Evolutionary conservation across 2,797 vertebrate species (phyloP).

Genomic region (Aotus griseimembra): DNA sequence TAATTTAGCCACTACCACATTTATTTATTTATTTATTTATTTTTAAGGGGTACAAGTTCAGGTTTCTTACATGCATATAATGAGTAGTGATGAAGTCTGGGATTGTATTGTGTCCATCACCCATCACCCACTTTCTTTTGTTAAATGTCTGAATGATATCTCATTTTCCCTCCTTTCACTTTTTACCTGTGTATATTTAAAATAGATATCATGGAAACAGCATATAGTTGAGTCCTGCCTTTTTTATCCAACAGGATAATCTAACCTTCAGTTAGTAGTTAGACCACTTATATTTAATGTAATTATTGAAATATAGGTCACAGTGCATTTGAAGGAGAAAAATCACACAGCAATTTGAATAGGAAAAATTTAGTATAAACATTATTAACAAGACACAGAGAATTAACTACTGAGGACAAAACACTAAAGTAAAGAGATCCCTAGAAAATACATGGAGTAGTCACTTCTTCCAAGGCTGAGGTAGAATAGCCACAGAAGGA

Average conservation of each 20-base stretch:
- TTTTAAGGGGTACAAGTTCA: neutral
- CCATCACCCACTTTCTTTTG: neutral
- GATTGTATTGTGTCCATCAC: neutral
- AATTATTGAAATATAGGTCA: conserved; percentile 7
- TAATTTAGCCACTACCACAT: neutral
- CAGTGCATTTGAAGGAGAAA: conserved; percentile 8
- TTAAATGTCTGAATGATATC: neutral
- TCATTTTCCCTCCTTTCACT: neutral
- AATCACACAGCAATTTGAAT: conserved; percentile 11
- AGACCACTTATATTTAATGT: conserved; percentile 24
- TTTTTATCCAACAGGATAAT: neutral
- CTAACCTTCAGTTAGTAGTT: conserved; percentile 32
- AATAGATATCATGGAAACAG: neutral
- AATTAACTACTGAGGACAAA: conserved; percentile 20
- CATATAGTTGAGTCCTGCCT: neutral
- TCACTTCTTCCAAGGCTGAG: neutral
- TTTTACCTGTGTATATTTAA: conserved; percentile 8
- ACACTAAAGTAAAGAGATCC: conserved; percentile 30
- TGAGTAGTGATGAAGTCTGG: neutral
- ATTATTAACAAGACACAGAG: neutral
- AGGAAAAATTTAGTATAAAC: conserved; percentile 17
- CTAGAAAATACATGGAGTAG: neutral
- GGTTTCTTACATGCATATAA: neutral
- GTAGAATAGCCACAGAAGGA: neutral
- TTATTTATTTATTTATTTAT: neutral